phyloP scores from a whole-genome alignment of 2,888 invertebrate genomes.

The Eupeodes latifasciatus region DNA sequence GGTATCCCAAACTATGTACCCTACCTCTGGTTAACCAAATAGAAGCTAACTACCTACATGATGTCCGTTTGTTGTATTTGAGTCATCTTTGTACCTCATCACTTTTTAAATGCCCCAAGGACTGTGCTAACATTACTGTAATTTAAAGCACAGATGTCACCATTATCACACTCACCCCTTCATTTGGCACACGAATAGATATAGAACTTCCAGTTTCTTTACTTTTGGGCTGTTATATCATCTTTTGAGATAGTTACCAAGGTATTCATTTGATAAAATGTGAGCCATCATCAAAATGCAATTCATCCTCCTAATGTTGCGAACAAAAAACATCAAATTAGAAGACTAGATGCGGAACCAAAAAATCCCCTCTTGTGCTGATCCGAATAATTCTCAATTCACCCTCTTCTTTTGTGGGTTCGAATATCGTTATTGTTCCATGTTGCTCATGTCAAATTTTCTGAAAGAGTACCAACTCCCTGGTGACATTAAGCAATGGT shows the following conservation, averaged over 20 bases:
- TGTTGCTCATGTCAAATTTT: constrained; percentile 67
- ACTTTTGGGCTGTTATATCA: background rate
- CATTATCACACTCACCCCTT: constrained; percentile 80
- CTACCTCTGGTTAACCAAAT: no score
- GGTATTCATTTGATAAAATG: constrained; percentile 69
- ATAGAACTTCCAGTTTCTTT: constrained; percentile 6
- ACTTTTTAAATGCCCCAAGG: constrained; percentile 73
- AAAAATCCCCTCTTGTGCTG: constrained; percentile 30
- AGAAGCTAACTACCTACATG: background rate
- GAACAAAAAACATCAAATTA: constrained; percentile 44
- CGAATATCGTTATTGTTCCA: constrained; percentile 17
- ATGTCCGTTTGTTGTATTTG: background rate
- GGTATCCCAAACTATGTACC: no score
- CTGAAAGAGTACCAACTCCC: constrained; percentile 35
- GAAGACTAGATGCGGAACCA: constrained; percentile 53
- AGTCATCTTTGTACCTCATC: constrained; percentile 28
- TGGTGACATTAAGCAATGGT: constrained; percentile 37
- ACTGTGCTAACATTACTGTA: constrained; percentile 81
- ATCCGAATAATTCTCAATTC: background rate
- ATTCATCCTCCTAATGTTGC: constrained; percentile 78
- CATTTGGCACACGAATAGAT: background rate
- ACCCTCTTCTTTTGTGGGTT: constrained; percentile 24
- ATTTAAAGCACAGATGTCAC: constrained; percentile 85
- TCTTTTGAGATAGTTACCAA: constrained; percentile 23
- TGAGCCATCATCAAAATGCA: constrained; percentile 83